Evolutionary conservation across 2,797 vertebrate genomes (phyloP).

Genomic region (Geotrypetes seraphini): DNA sequence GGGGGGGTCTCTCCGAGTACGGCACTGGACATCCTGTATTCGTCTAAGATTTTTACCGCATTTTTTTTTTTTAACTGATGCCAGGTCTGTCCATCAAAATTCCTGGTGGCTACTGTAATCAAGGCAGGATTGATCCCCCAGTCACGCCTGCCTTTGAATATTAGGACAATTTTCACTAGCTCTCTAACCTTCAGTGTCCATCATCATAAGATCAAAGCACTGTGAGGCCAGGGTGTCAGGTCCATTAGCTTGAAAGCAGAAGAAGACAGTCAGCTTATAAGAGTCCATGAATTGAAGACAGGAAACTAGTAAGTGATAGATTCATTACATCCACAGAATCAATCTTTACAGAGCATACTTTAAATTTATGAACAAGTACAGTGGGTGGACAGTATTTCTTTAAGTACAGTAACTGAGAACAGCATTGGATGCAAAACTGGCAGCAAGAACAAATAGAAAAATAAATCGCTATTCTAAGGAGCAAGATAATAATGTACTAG

Average conservation of each 20-base stretch:
- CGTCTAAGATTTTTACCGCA: no score
- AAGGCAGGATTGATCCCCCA: no score
- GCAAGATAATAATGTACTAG: neutral
- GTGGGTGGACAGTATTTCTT: neutral
- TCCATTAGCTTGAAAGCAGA: slow-evolving; percentile 18
- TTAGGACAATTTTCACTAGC: slow-evolving; percentile 6
- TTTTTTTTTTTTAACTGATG: no score
- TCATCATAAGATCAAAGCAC: slow-evolving; percentile 32
- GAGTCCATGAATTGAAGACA: no score
- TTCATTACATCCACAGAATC: neutral
- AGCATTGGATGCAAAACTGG: neutral
- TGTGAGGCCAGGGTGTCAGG: neutral
- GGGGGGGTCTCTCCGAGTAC: no score
- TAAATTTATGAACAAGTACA: neutral
- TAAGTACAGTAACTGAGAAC: neutral
- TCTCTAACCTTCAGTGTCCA: slow-evolving; percentile 17
- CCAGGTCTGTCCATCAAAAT: no score
- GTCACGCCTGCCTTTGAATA: no score
- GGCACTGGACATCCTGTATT: no score
- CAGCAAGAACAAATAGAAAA: slow-evolving; percentile 1
- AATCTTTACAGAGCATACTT: neutral
- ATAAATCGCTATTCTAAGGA: neutral
- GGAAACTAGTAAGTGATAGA: neutral
- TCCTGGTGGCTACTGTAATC: no score
- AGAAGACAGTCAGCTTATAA: neutral